These are phyloP conservation scores for Venturia canescens DNA, from an alignment of 1,140 invertebrate species.

Conservation along the genomic window DNA sequence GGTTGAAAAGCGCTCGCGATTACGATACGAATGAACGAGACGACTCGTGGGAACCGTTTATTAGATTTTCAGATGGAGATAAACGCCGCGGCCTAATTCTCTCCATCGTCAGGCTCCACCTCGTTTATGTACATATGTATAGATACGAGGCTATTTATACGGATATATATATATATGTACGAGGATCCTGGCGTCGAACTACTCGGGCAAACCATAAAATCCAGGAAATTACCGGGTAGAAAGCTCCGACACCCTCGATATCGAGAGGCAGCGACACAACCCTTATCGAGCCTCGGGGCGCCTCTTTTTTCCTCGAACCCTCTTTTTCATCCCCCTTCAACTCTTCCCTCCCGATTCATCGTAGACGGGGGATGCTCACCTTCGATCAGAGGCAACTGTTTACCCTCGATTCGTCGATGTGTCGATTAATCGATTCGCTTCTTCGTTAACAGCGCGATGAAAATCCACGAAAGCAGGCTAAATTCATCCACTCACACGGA, in stretches of 20 bases:
- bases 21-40: conserved; percentile 19
- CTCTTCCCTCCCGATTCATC: conserved; percentile 48
- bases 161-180: not conserved
- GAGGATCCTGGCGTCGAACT: not conserved
- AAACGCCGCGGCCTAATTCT: conserved; percentile 69
- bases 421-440: not conserved
- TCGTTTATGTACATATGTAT: not conserved
- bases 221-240: conserved; percentile 73
- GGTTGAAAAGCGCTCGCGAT: conserved; percentile 17
- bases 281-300: conserved; percentile 29
- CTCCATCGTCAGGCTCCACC: conserved; percentile 63
- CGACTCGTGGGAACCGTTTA: conserved; percentile 23
- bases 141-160: not conserved
- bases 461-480: not conserved
- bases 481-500: not conserved
- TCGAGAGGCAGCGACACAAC: conserved; percentile 35
- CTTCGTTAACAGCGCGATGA: not conserved
- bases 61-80: conserved; percentile 42
- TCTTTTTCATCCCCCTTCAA: conserved; percentile 37
- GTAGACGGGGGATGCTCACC: conserved; percentile 2
- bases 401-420: not conserved
- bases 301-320: conserved; percentile 30
- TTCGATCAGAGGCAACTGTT: not conserved
- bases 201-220: conserved; percentile 68
- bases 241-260: conserved; percentile 66